These are phyloP conservation scores for Zaprionus obscuricornis DNA, from an alignment of 2,888 invertebrate genomes.

Conservation along the genomic window DNA sequence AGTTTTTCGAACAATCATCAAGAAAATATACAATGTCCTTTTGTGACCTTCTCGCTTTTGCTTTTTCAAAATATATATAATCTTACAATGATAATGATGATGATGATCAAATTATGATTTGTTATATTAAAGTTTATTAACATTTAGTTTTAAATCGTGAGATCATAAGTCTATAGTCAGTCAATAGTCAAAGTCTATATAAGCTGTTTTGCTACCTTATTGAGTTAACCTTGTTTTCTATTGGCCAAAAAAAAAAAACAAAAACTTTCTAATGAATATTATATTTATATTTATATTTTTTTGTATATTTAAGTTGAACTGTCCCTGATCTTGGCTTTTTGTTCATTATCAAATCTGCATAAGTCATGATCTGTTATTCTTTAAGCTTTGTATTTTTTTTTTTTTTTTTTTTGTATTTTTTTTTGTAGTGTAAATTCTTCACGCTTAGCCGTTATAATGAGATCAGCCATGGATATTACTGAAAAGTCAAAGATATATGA, in stretches of 20 bases:
- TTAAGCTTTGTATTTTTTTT: too few species aligned
- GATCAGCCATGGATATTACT: constrained; percentile 9
- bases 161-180: constrained; percentile 14
- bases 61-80: too few species aligned
- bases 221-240: constrained; percentile 43
- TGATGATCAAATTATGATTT: constrained; percentile 23
- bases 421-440: constrained; percentile 3
- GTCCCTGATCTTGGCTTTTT: constrained; percentile 46
- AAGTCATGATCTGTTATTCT: constrained; percentile 25
- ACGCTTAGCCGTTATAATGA: constrained; percentile 14
- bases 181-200: too few species aligned
- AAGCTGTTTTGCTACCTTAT: too few species aligned
- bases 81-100: too few species aligned
- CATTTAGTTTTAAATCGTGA: constrained; percentile 17
- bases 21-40: constrained; percentile 59
- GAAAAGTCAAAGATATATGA: constrained; percentile 10
- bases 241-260: too few species aligned
- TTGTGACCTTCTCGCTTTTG: constrained; percentile 36
- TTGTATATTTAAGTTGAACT: constrained; percentile 6
- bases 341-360: constrained; percentile 22
- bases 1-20: constrained; percentile 43
- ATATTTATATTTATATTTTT: not conserved
- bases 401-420: too few species aligned
- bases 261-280: constrained; percentile 47
- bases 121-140: too few species aligned